A percentile compares a stretch with the other conserved stretches of the same genome.
phyloP scores from a whole-genome alignment of 2,888 invertebrate genomes.

The Troglohyphantes excavatus region DNA sequence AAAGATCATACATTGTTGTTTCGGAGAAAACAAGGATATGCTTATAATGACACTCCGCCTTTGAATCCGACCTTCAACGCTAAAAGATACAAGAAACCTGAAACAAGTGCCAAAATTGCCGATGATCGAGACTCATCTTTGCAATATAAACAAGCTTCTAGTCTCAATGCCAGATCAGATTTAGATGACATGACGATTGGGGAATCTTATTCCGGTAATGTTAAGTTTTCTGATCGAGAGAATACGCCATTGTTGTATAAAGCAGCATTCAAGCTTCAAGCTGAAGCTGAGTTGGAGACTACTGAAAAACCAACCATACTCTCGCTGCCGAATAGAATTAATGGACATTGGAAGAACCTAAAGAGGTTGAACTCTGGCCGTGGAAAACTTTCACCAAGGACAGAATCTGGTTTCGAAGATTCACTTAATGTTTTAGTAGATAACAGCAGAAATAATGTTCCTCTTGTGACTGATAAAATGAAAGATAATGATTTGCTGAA shows the following conservation, averaged over 20 bases:
- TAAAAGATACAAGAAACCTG: not conserved
- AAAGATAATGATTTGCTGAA: constrained; percentile 4
- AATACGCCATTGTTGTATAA: not conserved
- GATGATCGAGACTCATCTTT: not conserved
- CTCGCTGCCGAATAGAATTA: not conserved
- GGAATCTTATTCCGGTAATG: not conserved
- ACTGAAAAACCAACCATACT: not conserved
- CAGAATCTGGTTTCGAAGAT: constrained; percentile 11
- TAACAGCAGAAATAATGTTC: not conserved
- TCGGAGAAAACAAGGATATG: not conserved
- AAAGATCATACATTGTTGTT: not conserved
- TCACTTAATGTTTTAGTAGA: not conserved
- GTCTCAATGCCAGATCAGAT: not conserved
- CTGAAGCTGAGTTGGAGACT: not conserved
- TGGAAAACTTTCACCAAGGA: not conserved
- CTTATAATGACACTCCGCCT: not conserved
- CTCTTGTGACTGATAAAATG: not conserved
- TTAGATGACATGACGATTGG: not conserved
- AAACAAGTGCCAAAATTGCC: not conserved
- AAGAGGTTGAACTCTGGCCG: not conserved
- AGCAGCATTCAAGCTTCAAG: not conserved
- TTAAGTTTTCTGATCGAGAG: not conserved
- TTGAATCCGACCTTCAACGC: not conserved
- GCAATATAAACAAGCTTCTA: not conserved
- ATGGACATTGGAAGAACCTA: not conserved